phyloP scores from a whole-genome alignment of 1,140 invertebrate species.

The Ptiloglossa arizonensis region DNA sequence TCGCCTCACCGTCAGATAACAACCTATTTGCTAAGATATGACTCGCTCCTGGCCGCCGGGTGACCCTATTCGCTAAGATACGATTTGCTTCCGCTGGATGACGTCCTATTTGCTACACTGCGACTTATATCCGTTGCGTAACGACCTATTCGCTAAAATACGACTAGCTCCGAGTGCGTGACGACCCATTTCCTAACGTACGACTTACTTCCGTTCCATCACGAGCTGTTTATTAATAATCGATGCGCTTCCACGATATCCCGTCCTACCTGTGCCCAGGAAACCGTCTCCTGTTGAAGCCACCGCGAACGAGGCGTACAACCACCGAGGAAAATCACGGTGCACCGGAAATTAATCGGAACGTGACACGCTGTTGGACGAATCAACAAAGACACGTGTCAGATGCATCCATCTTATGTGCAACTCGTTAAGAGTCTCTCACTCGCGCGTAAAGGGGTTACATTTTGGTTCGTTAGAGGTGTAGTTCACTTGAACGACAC shows the following conservation, averaged over 20 bases:
- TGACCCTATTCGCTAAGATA: slow-evolving; percentile 19
- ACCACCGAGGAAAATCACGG: background rate
- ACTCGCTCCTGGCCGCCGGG: background rate
- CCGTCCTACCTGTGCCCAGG: background rate
- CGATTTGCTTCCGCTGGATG: slow-evolving; percentile 7
- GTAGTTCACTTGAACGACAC: too few relatives aligned
- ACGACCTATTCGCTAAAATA: slow-evolving; percentile 33
- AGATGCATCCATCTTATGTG: background rate
- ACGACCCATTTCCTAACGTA: background rate
- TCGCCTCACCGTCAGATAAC: background rate
- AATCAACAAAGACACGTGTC: too few relatives aligned
- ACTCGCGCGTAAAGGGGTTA: too few relatives aligned
- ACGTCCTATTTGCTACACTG: slow-evolving; percentile 15
- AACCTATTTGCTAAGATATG: slow-evolving; percentile 30
- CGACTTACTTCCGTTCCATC: too few relatives aligned
- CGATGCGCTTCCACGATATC: background rate
- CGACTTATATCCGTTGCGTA: slow-evolving; percentile 32
- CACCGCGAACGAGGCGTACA: too few relatives aligned
- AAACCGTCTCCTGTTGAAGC: background rate
- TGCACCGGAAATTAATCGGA: background rate
- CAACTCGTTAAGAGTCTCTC: too few relatives aligned
- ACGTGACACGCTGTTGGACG: too few relatives aligned
- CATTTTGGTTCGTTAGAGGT: too few relatives aligned
- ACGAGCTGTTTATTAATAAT: slow-evolving; percentile 16
- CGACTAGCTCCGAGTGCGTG: background rate